Base-by-base conservation (phyloP, 2,888 invertebrate genomes). In the Orthosia incerta region DNA sequence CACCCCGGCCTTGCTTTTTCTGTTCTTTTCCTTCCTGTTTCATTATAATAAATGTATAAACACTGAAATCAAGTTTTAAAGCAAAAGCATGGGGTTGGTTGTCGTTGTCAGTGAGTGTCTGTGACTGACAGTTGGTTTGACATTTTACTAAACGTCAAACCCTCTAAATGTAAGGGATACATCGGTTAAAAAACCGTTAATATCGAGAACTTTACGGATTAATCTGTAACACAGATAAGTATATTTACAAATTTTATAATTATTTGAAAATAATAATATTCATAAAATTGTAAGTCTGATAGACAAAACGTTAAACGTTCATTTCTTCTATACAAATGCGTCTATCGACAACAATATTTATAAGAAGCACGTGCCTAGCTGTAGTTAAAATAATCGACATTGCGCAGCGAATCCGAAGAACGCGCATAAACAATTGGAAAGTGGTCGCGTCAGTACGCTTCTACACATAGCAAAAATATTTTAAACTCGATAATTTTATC, bases 1-100 rank as follows among this genome's bases (percentile, higher is more conserved):
- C 90, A 31, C 88, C 90, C 46, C 88, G 90, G 4, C 84, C 85
- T 65, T 86, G 86, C 18, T 86, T 91, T 69, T 89, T 89, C 13
- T 82, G 74, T 12, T 77, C 73, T 76, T 88, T 89, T 55, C 84
- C 87, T 56, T 92, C 88, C 76, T 93, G 88, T 87, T 93, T 94
- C 94, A 94, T 95, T 39, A 20, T 84, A 39, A 55, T 67, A 69
- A 61, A 62, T 59, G 60, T 26, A 13, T 61, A 51, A 16, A 57
- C 3, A 55, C 13, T 31, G 3, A 23, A 66, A 57, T n/a, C n/a
- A n/a, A n/a, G n/a, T n/a, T n/a, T n/a, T n/a, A n/a, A n/a, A n/a
- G 45, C 60, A 46, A 45, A 20, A 56, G 70, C 63, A 70, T 70
- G 70, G 18, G 62, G 31, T 50, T 18, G 69, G 69, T 16, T 51